These are phyloP conservation scores for Subacronicta megacephala DNA, from an alignment of 2,888 invertebrate species.

Conservation along the genomic window DNA sequence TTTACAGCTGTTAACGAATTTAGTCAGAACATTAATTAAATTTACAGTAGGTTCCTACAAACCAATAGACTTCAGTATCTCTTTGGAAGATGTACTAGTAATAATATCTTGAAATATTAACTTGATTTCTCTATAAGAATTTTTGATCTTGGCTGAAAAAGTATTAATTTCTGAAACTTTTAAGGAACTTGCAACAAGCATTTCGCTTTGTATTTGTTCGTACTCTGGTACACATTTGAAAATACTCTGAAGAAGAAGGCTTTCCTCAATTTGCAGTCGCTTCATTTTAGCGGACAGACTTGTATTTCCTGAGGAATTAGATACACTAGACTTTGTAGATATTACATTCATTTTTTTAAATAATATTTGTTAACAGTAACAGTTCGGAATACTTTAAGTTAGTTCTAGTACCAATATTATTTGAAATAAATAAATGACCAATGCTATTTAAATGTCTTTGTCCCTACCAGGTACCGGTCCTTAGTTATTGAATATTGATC, in stretches of 20 bases:
- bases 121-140: constrained; percentile 64
- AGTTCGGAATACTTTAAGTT: too few species aligned
- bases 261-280: constrained; percentile 81
- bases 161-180: constrained; percentile 56
- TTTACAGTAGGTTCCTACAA: constrained; percentile 32
- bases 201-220: constrained; percentile 8
- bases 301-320: constrained; percentile 20
- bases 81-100: constrained; percentile 62
- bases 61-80: constrained; percentile 68
- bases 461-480: too few species aligned
- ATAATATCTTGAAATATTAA: constrained; percentile 75
- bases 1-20: too few species aligned
- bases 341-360: constrained; percentile 23
- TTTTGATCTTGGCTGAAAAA: constrained; percentile 60
- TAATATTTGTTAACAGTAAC: too few species aligned
- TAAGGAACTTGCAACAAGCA: constrained; percentile 9
- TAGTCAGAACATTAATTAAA: too few species aligned
- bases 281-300: constrained; percentile 68
- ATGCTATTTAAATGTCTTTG: too few species aligned
- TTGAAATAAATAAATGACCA: too few species aligned
- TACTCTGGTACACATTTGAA: constrained; percentile 27
- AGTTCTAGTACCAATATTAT: too few species aligned
- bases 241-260: constrained; percentile 63
- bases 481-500: too few species aligned
- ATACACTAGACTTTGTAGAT: constrained; percentile 28